These are phyloP conservation scores for Chironomus riparius DNA, from an alignment of 2,888 invertebrate genomes.

Conservation along the genomic window DNA sequence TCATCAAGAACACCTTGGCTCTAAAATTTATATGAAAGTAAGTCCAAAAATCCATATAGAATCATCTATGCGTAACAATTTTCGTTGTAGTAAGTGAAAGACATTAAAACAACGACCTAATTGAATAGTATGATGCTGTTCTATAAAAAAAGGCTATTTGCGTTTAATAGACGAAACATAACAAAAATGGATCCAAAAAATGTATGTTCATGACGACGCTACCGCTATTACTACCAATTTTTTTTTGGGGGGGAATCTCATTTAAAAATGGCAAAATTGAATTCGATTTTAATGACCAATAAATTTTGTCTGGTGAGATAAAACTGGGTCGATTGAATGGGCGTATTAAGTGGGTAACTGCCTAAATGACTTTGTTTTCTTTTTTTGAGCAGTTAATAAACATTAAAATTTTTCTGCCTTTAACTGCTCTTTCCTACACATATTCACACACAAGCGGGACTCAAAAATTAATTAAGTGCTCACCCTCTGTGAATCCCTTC, in stretches of 20 bases:
- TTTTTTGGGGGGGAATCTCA: background rate
- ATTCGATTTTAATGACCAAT: conserved; percentile 21
- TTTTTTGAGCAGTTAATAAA: background rate
- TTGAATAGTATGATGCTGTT: background rate
- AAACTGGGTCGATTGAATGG: background rate
- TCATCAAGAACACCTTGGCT: no score
- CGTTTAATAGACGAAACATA: background rate
- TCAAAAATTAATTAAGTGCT: background rate
- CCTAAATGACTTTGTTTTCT: background rate
- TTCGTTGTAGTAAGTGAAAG: background rate
- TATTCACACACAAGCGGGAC: background rate
- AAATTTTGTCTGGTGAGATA: conserved; percentile 13
- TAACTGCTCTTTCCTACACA: background rate
- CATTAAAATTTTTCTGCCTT: no score
- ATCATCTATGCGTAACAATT: no score
- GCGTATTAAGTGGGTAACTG: background rate
- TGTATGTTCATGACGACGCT: background rate
- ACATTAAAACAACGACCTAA: background rate
- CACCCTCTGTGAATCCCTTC: background rate
- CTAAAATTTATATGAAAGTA: no score
- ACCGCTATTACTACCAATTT: background rate
- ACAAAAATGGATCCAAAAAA: background rate
- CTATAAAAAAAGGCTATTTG: background rate
- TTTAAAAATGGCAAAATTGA: conserved; percentile 14
- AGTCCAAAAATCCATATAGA: no score